phyloP scores from a whole-genome alignment of 2,888 invertebrate species.

The Smittia aterrima region DNA sequence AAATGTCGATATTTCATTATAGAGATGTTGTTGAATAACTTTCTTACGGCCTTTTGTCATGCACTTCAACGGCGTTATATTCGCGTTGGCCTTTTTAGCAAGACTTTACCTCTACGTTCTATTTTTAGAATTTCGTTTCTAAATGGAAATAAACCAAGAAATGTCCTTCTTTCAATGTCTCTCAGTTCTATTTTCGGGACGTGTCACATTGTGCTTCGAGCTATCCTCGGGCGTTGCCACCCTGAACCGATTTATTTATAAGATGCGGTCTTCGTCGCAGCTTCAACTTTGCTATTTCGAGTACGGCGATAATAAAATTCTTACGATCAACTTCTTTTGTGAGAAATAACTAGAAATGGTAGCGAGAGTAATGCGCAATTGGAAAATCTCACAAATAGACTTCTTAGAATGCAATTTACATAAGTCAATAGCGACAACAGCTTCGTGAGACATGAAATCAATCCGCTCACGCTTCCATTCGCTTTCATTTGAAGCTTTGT shows the following conservation, averaged over 20 bases:
- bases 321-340: too few species aligned
- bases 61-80: background rate
- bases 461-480: constrained; percentile 20
- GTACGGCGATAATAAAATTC: too few species aligned
- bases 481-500: constrained; percentile 11
- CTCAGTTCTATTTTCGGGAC: background rate
- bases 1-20: background rate
- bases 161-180: background rate
- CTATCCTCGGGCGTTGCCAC: background rate
- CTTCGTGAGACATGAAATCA: constrained; percentile 3
- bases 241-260: too few species aligned
- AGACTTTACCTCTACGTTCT: background rate
- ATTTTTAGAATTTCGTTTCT: background rate
- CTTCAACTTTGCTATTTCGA: too few species aligned
- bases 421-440: too few species aligned
- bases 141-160: background rate
- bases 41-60: background rate
- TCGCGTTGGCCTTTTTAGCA: too few species aligned
- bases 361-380: too few species aligned
- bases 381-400: too few species aligned
- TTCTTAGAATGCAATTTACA: too few species aligned
- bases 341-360: too few species aligned
- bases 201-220: too few species aligned
- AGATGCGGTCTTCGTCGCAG: background rate
- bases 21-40: constrained; percentile 17